These are phyloP conservation scores for Nephotettix cincticeps DNA, from an alignment of 1,140 invertebrate genomes.

Conservation along the genomic window DNA sequence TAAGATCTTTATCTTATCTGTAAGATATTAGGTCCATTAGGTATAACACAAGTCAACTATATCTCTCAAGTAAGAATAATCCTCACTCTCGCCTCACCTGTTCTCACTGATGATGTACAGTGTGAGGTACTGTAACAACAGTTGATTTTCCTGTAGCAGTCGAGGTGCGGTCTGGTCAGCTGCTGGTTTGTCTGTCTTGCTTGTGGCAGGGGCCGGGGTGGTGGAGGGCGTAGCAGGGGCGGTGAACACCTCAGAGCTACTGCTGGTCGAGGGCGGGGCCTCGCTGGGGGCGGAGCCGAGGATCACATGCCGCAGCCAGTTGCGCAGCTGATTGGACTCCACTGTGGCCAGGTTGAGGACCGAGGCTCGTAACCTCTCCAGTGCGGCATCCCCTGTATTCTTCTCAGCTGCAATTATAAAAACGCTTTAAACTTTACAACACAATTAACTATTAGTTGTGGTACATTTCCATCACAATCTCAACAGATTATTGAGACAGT, in stretches of 20 bases:
- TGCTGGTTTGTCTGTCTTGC: slow-evolving; percentile 7
- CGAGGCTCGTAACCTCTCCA: slow-evolving; percentile 67
- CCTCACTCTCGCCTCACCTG: slow-evolving; percentile 50
- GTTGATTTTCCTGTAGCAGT: slow-evolving; percentile 64
- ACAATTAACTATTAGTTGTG: too few species aligned
- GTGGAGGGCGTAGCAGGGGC: slow-evolving; percentile 42
- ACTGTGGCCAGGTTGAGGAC: slow-evolving; percentile 65
- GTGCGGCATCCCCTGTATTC: slow-evolving; percentile 56
- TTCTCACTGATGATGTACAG: slow-evolving; percentile 74
- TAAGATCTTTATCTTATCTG: too few species aligned
- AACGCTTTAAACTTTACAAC: too few species aligned
- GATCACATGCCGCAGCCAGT: slow-evolving; percentile 68
- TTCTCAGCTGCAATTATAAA: slow-evolving; percentile 50
- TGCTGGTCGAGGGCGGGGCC: slow-evolving; percentile 42
- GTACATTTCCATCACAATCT: too few species aligned
- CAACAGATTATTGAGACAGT: too few species aligned
- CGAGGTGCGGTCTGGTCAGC: slow-evolving; percentile 19
- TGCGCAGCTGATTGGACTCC: slow-evolving; percentile 62
- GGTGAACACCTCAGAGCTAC: slow-evolving; percentile 37
- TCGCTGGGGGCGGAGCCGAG: slow-evolving; percentile 54
- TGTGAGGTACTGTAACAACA: slow-evolving; percentile 69
- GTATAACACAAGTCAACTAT: too few species aligned
- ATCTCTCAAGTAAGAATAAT: too few species aligned
- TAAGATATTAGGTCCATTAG: too few species aligned
- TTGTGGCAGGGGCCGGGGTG: slow-evolving; percentile 34